These are phyloP conservation scores for Sturnira hondurensis DNA, from an alignment of 2,113 vertebrate species.

Conservation along the genomic window DNA sequence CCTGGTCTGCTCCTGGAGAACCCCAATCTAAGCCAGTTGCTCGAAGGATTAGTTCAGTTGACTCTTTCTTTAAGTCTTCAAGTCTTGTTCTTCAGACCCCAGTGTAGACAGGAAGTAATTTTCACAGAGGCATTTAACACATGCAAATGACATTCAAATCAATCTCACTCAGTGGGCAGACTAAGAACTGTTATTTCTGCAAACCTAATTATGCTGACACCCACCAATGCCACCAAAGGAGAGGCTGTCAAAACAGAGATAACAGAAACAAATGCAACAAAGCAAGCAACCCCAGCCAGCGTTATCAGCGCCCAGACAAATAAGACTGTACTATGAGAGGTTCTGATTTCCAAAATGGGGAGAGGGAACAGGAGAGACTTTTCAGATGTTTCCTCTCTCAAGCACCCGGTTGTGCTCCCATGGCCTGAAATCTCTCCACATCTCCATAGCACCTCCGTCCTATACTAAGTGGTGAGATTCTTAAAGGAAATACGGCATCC, in stretches of 20 bases:
- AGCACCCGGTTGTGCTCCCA: neutral
- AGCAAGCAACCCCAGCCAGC: neutral
- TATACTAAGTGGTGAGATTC: neutral
- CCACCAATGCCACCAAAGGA: neutral
- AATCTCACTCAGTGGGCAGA: neutral
- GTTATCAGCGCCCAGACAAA: neutral
- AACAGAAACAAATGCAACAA: neutral
- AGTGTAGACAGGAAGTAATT: neutral
- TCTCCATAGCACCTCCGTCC: neutral
- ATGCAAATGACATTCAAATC: constrained; percentile 28
- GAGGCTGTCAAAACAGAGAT: constrained; percentile 28
- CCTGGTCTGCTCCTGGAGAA: neutral
- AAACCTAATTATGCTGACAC: constrained; percentile 10
- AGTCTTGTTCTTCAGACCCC: neutral
- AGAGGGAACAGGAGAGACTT: neutral
- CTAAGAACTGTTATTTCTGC: constrained; percentile 17
- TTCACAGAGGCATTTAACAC: neutral
- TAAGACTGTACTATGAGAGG: neutral
- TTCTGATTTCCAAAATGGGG: neutral
- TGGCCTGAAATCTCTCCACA: neutral
- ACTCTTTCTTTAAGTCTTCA: neutral
- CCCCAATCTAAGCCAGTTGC: neutral
- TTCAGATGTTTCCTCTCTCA: neutral
- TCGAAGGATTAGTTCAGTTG: neutral
- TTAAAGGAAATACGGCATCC: neutral